Conservation (phyloP, 2,888 invertebrate genomes). For the Trissoscelio sp. region DNA sequence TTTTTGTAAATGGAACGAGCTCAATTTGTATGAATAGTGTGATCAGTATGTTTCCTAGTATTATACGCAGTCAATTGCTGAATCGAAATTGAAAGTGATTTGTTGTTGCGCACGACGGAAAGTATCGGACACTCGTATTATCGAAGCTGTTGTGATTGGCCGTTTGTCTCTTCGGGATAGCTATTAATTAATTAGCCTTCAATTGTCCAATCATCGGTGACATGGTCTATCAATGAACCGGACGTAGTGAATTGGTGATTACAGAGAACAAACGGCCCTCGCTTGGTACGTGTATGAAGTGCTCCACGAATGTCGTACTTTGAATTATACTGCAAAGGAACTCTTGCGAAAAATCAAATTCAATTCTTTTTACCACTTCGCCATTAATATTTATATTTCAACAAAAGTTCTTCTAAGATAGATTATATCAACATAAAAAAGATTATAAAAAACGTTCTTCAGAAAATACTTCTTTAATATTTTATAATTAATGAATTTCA, state of each 20-base stretch:
- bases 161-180: constrained; percentile 56
- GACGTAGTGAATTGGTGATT: constrained; percentile 65
- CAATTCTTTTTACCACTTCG: neutral
- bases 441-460: too few relatives aligned
- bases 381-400: too few relatives aligned
- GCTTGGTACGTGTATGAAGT: constrained; percentile 17
- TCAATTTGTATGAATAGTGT: constrained; percentile 54
- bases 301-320: constrained; percentile 11
- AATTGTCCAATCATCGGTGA: constrained; percentile 60
- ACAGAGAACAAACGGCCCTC: constrained; percentile 52
- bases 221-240: constrained; percentile 63
- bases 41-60: constrained; percentile 44
- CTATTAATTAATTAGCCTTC: constrained; percentile 66
- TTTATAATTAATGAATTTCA: too few relatives aligned
- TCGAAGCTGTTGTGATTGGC: constrained; percentile 59
- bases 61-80: constrained; percentile 21
- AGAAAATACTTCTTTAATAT: too few relatives aligned
- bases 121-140: constrained; percentile 60
- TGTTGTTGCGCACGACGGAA: constrained; percentile 26
- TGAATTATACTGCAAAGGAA: constrained; percentile 22
- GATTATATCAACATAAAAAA: too few relatives aligned
- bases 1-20: constrained; percentile 4
- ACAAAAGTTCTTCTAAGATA: too few relatives aligned
- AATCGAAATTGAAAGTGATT: constrained; percentile 60
- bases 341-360: constrained; percentile 6